Percentiles rank a stretch among this genome's conserved stretches.
Evolutionary conservation across 2,888 invertebrate genomes (phyloP).

Genomic region (Neoitamus cyanurus): DNA sequence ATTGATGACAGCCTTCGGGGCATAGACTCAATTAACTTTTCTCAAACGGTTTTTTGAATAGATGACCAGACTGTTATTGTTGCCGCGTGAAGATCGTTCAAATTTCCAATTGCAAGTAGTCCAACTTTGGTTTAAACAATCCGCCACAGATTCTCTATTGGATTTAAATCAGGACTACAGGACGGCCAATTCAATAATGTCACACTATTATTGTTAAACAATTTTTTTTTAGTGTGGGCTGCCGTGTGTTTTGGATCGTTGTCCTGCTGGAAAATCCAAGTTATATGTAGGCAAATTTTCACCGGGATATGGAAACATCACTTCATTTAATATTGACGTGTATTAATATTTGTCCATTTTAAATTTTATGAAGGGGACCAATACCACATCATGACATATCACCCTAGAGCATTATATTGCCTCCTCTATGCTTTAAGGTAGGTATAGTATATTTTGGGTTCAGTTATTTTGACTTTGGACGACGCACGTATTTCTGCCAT

Average conservation of each 20-base stretch:
- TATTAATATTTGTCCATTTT: not conserved
- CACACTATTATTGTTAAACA: too few species aligned
- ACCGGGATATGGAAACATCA: not conserved
- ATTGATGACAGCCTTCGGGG: not conserved
- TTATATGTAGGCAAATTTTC: not conserved
- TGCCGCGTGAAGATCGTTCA: not conserved
- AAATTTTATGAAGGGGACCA: not conserved
- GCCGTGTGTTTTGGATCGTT: too few species aligned
- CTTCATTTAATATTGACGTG: not conserved
- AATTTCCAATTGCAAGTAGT: not conserved
- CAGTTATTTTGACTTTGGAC: too few species aligned
- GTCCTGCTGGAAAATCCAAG: too few species aligned
- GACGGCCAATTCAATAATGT: too few species aligned
- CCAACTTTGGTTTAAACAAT: not conserved
- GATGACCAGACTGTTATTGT: not conserved
- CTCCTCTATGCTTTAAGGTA: too few species aligned
- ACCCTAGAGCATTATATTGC: not conserved
- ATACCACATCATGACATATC: not conserved
- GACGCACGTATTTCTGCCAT: too few species aligned
- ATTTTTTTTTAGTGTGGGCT: too few species aligned
- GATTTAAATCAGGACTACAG: too few species aligned
- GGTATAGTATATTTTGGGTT: too few species aligned
- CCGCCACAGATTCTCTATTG: not conserved
- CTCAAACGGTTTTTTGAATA: not conserved
- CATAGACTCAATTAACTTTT: not conserved